Percentiles rank a stretch among this genome's conserved stretches.
These are phyloP conservation scores for Rhopalosiphum padi DNA, from an alignment of 1,140 invertebrate genomes.

Conservation along the genomic window DNA sequence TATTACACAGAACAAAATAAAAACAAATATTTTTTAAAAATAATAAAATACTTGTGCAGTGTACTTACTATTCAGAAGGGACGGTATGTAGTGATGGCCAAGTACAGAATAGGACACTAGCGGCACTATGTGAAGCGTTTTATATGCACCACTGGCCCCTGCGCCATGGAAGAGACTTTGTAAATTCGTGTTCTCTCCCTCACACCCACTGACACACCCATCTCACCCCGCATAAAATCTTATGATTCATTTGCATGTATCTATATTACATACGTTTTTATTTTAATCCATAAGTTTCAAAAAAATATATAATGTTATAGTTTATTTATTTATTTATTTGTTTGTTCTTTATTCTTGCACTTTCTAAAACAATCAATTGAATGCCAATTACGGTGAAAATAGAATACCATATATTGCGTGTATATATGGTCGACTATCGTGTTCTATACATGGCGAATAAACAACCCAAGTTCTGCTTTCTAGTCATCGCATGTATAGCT, in stretches of 20 bases:
- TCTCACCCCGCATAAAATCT: background rate
- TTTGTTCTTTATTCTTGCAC: background rate
- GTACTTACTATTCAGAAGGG: conserved; percentile 39
- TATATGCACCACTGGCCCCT: conserved; percentile 38
- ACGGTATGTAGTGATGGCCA: conserved; percentile 37
- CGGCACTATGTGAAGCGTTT: conserved; percentile 24
- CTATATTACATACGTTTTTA: background rate
- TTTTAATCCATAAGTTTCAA: background rate
- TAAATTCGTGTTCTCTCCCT: background rate
- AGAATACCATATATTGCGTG: background rate
- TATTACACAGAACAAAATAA: background rate
- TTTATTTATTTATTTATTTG: background rate
- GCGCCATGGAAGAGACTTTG: conserved; percentile 16
- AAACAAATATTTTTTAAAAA: background rate
- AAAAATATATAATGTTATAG: background rate
- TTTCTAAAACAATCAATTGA: background rate
- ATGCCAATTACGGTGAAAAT: conserved; percentile 22
- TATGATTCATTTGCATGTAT: background rate
- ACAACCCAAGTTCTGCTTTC: background rate
- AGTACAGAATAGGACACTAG: conserved; percentile 43
- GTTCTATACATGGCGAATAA: conserved; percentile 1
- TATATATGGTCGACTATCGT: background rate
- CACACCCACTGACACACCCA: conserved; percentile 14
- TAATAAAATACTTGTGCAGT: background rate
- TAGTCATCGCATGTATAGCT: background rate